A percentile compares a stretch with the other conserved stretches of the same genome.
Evolutionary conservation across 2,797 vertebrate genomes (phyloP).

Genomic region (Hypotaenidia philippensis): DNA sequence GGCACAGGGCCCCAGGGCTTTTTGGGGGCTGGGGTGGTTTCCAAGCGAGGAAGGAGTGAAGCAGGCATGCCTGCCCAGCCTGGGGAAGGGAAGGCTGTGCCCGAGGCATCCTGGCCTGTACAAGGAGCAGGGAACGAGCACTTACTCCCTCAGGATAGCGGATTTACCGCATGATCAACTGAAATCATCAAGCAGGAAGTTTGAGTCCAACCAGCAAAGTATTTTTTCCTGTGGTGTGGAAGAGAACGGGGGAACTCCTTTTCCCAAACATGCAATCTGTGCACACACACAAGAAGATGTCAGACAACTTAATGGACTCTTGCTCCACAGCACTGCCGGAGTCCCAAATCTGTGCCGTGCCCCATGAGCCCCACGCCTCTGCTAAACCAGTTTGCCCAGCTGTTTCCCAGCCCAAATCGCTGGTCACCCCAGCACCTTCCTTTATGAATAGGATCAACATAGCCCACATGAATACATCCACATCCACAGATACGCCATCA

Average conservation of each 20-base stretch:
- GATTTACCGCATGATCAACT: rapidly evolving
- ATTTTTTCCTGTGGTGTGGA: background rate
- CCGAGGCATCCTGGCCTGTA: rapidly evolving
- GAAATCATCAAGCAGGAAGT: background rate
- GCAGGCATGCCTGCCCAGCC: background rate
- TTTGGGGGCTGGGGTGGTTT: background rate
- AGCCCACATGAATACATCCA: rapidly evolving
- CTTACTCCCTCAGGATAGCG: rapidly evolving
- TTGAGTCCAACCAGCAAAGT: background rate
- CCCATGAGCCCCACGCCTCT: background rate
- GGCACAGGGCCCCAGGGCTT: rapidly evolving
- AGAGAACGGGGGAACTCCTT: background rate
- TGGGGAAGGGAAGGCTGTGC: background rate
- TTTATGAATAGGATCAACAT: rapidly evolving
- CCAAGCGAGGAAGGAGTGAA: background rate
- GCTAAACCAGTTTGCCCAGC: background rate
- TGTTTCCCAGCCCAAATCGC: background rate
- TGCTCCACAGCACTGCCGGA: rapidly evolving
- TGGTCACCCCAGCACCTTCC: background rate
- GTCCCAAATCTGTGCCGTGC: background rate
- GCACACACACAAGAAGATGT: background rate
- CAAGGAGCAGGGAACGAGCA: rapidly evolving
- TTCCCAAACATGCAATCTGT: background rate
- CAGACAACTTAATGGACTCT: background rate
- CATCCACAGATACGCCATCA: background rate